These are phyloP conservation scores for Thamnaconus septentrionalis DNA, from an alignment of 2,113 vertebrate species.

Conservation along the genomic window DNA sequence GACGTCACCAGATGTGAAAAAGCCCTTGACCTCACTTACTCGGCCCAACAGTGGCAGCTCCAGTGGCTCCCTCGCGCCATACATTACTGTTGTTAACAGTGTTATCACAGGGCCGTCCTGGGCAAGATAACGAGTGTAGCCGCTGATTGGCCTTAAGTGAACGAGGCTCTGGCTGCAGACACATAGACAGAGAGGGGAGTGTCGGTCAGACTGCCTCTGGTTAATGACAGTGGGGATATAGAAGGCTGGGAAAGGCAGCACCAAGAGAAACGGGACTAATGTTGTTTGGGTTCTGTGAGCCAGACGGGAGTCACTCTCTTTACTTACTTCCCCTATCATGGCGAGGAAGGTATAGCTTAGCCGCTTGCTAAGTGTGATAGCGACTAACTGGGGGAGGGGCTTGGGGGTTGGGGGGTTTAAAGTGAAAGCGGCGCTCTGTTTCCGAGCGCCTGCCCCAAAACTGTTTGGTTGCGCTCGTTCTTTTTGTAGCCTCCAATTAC, in stretches of 20 bases:
- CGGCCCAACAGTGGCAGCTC: constrained; percentile 62
- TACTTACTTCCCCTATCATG: constrained; percentile 34
- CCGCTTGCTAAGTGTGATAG: background rate
- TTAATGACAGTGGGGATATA: constrained; percentile 73
- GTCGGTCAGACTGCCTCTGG: constrained; percentile 65
- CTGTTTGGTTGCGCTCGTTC: constrained; percentile 42
- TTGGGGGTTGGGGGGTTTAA: too few relatives aligned
- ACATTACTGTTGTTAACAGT: constrained; percentile 75
- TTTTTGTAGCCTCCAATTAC: constrained; percentile 40
- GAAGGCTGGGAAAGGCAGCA: constrained; percentile 24
- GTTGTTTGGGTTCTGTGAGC: constrained; percentile 77
- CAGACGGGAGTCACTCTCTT: constrained; percentile 71
- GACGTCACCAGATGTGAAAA: constrained; percentile 54
- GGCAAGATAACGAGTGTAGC: constrained; percentile 71
- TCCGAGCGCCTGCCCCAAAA: constrained; percentile 15
- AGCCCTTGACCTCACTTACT: constrained; percentile 66
- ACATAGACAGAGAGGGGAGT: constrained; percentile 42
- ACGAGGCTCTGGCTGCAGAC: constrained; percentile 55
- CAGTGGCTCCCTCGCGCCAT: constrained; percentile 55
- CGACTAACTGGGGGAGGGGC: too few relatives aligned
- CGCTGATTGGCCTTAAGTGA: constrained; percentile 59
- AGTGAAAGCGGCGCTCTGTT: constrained; percentile 34
- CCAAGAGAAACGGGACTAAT: constrained; percentile 42
- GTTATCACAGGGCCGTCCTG: constrained; percentile 75
- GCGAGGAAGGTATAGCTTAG: constrained; percentile 21